A percentile compares a stretch with the other conserved stretches of the same genome.
phyloP scores from a whole-genome alignment of 2,797 vertebrate species.

The Ciconia nigra region DNA sequence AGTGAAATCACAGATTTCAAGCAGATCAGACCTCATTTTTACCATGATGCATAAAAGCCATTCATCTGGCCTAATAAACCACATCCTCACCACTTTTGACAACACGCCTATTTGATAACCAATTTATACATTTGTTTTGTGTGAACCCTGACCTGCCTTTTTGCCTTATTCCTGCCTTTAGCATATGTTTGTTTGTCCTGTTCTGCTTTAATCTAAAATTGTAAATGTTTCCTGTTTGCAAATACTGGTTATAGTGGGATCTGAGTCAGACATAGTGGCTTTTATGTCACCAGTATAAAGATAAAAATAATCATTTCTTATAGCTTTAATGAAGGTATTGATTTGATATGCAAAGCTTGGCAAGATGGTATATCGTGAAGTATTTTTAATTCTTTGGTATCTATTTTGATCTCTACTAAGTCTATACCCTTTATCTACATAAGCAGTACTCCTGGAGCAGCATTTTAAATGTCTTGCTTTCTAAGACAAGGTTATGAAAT shows the following conservation, averaged over 20 bases:
- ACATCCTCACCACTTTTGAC: background rate
- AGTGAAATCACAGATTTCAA: background rate
- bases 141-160: background rate
- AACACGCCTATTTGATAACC: background rate
- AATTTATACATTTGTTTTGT: background rate
- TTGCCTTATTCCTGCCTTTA: background rate
- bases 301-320: background rate
- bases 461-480: background rate
- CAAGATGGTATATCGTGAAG: background rate
- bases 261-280: background rate
- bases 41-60: background rate
- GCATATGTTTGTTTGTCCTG: background rate
- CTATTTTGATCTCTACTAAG: background rate
- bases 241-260: background rate
- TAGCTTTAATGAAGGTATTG: background rate
- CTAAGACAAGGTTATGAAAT: background rate
- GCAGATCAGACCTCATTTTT: background rate
- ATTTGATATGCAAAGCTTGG: background rate
- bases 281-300: background rate
- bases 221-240: background rate
- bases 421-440: background rate
- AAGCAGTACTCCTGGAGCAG: background rate
- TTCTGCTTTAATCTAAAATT: background rate
- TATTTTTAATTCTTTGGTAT: conserved; percentile 24
- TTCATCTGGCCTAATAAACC: background rate